A percentile compares a stretch with the other conserved stretches of the same genome.
These are phyloP conservation scores for Heliconius ismenius DNA, from an alignment of 2,888 invertebrate species.

Conservation along the genomic window DNA sequence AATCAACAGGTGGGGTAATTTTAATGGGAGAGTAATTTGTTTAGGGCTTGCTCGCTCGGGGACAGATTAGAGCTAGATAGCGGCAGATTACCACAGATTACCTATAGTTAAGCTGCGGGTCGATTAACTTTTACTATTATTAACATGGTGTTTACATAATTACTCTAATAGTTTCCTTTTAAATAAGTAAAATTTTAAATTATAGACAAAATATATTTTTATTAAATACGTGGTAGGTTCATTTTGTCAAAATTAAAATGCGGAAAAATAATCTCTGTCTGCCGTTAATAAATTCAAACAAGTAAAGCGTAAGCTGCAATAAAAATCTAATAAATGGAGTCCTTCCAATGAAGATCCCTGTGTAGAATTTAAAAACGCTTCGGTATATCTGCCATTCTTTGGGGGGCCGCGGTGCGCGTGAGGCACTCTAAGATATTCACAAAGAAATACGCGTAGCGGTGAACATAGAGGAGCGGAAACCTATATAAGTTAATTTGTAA, in stretches of 20 bases:
- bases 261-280: background rate
- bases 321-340: constrained; percentile 70
- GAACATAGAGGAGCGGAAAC: constrained; percentile 46
- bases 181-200: background rate
- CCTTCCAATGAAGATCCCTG: constrained; percentile 58
- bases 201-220: background rate
- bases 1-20: constrained; percentile 59
- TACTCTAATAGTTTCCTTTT: background rate
- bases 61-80: constrained; percentile 52
- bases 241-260: background rate
- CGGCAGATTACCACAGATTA: constrained; percentile 51
- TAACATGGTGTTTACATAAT: background rate
- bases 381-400: constrained; percentile 70
- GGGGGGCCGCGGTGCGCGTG: constrained; percentile 58
- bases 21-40: constrained; percentile 57
- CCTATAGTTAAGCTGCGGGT: constrained; percentile 30
- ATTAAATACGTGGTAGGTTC: background rate
- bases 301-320: constrained; percentile 36
- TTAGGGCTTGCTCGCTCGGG: constrained; percentile 48
- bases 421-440: constrained; percentile 51
- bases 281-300: constrained; percentile 14
- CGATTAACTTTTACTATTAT: constrained; percentile 18
- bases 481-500: background rate
- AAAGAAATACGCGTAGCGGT: constrained; percentile 26
- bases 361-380: constrained; percentile 72